Conservation (phyloP, 2,113 vertebrate species). For the Globicephala melas region DNA sequence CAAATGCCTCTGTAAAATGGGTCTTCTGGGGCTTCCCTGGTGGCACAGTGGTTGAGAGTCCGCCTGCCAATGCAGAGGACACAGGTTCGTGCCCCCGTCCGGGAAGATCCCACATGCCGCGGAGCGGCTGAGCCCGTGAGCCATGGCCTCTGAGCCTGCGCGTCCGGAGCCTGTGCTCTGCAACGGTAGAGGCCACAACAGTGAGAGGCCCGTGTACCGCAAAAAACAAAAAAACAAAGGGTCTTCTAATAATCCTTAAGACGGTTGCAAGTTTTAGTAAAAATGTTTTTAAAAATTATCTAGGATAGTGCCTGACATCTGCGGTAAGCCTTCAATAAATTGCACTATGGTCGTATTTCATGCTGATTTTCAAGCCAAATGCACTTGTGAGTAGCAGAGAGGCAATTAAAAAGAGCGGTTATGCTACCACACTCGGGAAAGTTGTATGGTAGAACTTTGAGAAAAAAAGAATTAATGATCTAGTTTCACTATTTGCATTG, state of each 20-base stretch:
- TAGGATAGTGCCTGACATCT: background rate
- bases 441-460: background rate
- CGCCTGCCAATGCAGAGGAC: too few relatives aligned
- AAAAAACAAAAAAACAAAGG: too few relatives aligned
- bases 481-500: background rate
- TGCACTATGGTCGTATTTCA: background rate
- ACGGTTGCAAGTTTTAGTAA: background rate
- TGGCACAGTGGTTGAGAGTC: too few relatives aligned
- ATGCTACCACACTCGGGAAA: background rate
- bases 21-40: background rate
- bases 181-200: too few relatives aligned
- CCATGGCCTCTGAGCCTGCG: fast-evolving
- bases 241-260: background rate
- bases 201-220: too few relatives aligned
- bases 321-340: background rate
- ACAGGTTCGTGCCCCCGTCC: too few relatives aligned
- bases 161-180: too few relatives aligned
- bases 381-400: background rate
- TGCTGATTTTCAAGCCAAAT: background rate
- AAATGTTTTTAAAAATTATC: background rate
- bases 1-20: background rate
- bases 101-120: too few relatives aligned
- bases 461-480: background rate
- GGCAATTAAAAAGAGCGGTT: background rate
- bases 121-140: too few relatives aligned